Evolutionary conservation across 2,888 invertebrate genomes (phyloP).

Genomic region (Dicycla oo): DNA sequence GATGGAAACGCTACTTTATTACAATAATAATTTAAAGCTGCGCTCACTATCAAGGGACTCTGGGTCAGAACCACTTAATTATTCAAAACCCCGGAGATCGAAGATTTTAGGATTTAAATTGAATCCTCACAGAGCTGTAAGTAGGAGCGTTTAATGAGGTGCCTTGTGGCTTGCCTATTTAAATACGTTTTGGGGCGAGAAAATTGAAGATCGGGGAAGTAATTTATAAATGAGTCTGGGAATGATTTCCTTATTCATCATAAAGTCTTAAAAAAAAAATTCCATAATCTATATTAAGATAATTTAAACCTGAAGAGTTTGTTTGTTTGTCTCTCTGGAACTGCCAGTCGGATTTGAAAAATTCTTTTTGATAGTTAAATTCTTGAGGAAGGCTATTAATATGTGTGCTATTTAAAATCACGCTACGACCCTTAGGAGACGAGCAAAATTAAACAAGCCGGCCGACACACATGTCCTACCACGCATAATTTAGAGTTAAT

Average conservation of each 20-base stretch:
- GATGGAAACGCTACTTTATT: slow-evolving; percentile 49
- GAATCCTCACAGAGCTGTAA: slow-evolving; percentile 46
- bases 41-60: slow-evolving; percentile 45
- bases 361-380: too few relatives aligned
- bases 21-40: slow-evolving; percentile 47
- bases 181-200: slow-evolving; percentile 26
- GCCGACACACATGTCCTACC: too few relatives aligned
- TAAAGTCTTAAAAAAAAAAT: background rate
- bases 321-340: background rate
- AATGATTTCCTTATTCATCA: background rate
- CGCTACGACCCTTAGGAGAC: too few relatives aligned
- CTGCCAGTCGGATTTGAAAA: background rate
- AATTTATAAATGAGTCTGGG: slow-evolving; percentile 22
- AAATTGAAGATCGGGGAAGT: slow-evolving; percentile 18
- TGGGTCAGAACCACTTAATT: slow-evolving; percentile 53
- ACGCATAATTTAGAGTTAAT: too few relatives aligned
- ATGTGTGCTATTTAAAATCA: too few relatives aligned
- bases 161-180: slow-evolving; percentile 21
- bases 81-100: slow-evolving; percentile 60
- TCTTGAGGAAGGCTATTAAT: too few relatives aligned
- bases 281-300: background rate
- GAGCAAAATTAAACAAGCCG: too few relatives aligned
- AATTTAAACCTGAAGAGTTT: background rate
- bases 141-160: slow-evolving; percentile 43
- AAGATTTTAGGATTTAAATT: slow-evolving; percentile 61